A percentile compares a stretch with the other conserved stretches of the same genome.
phyloP scores from a whole-genome alignment of 2,888 invertebrate genomes.

The Amblyjoppa proteus region DNA sequence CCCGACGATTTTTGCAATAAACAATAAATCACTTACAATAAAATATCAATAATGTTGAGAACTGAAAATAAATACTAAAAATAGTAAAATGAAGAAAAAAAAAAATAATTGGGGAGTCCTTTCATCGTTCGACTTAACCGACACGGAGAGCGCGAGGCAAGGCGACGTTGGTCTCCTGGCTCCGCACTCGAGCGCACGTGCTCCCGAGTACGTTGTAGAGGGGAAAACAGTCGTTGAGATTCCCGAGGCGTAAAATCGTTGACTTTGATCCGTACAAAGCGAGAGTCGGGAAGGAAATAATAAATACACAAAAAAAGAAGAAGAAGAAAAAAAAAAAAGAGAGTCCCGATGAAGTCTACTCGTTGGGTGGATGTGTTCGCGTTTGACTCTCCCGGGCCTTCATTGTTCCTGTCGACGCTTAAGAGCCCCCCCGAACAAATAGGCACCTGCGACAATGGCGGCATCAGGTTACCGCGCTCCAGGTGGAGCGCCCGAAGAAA shows the following conservation, averaged over 20 bases:
- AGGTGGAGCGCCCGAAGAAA: slow-evolving; percentile 64
- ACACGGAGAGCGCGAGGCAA: not conserved
- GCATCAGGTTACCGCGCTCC: slow-evolving; percentile 80
- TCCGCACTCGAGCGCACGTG: slow-evolving; percentile 76
- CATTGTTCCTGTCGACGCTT: slow-evolving; percentile 70
- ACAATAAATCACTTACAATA: too few species aligned
- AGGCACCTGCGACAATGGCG: slow-evolving; percentile 81
- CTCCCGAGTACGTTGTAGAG: slow-evolving; percentile 79
- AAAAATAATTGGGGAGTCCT: not conserved
- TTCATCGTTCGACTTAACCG: not conserved
- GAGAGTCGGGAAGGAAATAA: slow-evolving; percentile 61
- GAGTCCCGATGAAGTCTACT: slow-evolving; percentile 29
- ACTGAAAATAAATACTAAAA: not conserved
- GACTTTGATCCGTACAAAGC: slow-evolving; percentile 70
- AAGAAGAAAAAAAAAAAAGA: slow-evolving; percentile 12
- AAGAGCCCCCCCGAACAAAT: slow-evolving; percentile 74
- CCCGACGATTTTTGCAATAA: not conserved
- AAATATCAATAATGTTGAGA: too few species aligned
- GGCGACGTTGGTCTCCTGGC: slow-evolving; percentile 3
- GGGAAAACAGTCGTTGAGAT: slow-evolving; percentile 83
- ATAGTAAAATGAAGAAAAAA: not conserved
- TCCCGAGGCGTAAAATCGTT: slow-evolving; percentile 77
- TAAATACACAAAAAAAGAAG: slow-evolving; percentile 34
- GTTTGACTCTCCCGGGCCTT: slow-evolving; percentile 55
- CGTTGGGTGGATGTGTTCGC: slow-evolving; percentile 43